Evolutionary conservation across 2,888 invertebrate genomes (phyloP), one percentile per base, ranked within the genome.

Genomic region (Epinotia ramella): DNA sequence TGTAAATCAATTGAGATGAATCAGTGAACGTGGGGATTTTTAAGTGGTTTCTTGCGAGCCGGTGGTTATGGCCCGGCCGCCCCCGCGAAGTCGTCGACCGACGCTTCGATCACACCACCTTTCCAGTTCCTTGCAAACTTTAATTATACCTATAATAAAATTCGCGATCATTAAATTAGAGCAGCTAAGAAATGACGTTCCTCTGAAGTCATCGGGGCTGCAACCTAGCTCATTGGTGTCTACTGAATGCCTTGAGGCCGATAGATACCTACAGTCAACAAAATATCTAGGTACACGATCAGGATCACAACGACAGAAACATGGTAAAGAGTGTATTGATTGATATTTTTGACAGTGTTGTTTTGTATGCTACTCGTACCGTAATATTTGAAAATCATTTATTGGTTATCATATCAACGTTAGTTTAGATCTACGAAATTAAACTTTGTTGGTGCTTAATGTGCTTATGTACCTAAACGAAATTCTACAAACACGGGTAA

Each of bases 71-170:
- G 77, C 69, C 62, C 62, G 72, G 65, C 68, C 77, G 77, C 77
- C 82, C 77, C 81, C 80, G 72, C 71, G 76, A 79, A 82, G 88
- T 88, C 89, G 87, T 82, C 86, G 88, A 88, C 88, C 89, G 24
- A 81, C 79, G 76, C 82, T 82, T 73, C 79, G 80, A 79, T 79
- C 79, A 68, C 49, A 60, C 66, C 73, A 78, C 78, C 76, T 76
- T 77, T 77, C 53, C 57, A 77, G 75, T 77, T 80, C 81, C 79
- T 78, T 80, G 79, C 44, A 68, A 69, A 64, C 53, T 67, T 62
- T 44, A 40, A 62, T 63, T 44, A 62, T 60, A 67, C 53, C 40
- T 40, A 6, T n/a, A 66, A 57, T 40, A 46, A 59, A 40, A 71
- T 56, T 65, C 53, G 24, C 40, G 18, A 75, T 59, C 46, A 40